These are phyloP conservation scores for Alectura lathami DNA, from an alignment of 2,113 vertebrate species.

Conservation along the genomic window DNA sequence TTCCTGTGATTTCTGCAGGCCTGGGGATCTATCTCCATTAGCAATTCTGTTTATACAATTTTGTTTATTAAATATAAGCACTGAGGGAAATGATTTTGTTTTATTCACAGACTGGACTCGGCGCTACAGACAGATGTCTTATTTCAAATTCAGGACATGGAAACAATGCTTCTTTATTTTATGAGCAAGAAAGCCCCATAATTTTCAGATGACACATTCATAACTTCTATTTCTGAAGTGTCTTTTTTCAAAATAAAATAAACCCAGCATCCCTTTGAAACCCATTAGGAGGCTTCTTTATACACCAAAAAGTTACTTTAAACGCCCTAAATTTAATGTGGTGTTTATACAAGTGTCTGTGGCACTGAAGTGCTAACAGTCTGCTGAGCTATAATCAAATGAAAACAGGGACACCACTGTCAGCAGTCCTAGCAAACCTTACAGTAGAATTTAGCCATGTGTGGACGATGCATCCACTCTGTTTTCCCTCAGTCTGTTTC, in stretches of 20 bases:
- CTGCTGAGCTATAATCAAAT: background rate
- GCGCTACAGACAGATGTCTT: constrained; percentile 38
- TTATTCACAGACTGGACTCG: constrained; percentile 49
- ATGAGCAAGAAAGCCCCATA: constrained; percentile 46
- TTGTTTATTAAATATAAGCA: constrained; percentile 69
- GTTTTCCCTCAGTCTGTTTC: constrained; percentile 2
- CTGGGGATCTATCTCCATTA: constrained; percentile 55
- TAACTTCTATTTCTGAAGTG: constrained; percentile 57
- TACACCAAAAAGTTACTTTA: constrained; percentile 6
- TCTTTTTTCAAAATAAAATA: constrained; percentile 51
- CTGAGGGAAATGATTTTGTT: constrained; percentile 63
- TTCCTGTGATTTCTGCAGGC: background rate
- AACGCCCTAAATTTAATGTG: constrained; percentile 22
- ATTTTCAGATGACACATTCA: constrained; percentile 35
- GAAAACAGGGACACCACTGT: background rate
- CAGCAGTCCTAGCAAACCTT: background rate
- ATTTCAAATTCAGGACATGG: constrained; percentile 32
- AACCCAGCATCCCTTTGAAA: constrained; percentile 51
- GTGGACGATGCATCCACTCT: background rate
- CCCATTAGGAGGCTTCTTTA: constrained; percentile 11
- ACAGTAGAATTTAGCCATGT: background rate
- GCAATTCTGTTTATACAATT: constrained; percentile 48
- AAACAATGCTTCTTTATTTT: constrained; percentile 67
- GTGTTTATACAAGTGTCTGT: background rate
- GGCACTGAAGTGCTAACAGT: background rate